Evolutionary conservation across 2,113 vertebrate genomes (phyloP).

Genomic region (Perca flavescens): DNA sequence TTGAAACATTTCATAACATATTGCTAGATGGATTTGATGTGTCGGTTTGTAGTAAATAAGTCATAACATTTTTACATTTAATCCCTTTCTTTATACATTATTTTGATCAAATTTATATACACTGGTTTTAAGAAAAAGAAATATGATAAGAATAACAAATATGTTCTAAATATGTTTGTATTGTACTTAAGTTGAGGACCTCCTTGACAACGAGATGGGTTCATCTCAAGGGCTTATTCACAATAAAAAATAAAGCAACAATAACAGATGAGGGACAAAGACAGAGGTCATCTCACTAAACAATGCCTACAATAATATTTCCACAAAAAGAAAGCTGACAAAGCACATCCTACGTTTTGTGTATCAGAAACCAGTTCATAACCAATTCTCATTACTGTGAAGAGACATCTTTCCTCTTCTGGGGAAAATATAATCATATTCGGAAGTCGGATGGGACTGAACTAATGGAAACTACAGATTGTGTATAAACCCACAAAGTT

Average conservation of each 20-base stretch:
- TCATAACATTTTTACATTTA: neutral
- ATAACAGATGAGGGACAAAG: neutral
- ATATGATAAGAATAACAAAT: no score
- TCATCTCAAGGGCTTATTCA: no score
- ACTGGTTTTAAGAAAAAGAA: no score
- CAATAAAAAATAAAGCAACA: no score
- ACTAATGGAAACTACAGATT: neutral
- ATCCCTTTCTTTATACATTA: neutral
- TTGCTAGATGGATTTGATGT: neutral
- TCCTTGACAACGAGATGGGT: no score
- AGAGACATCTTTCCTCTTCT: neutral
- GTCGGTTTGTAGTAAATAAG: neutral
- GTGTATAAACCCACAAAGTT: neutral
- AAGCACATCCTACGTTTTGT: neutral
- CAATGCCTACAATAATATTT: neutral
- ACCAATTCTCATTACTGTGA: neutral
- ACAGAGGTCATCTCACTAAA: neutral
- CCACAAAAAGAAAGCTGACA: neutral
- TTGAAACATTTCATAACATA: no score
- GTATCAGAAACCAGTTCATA: neutral
- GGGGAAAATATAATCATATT: neutral
- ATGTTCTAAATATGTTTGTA: no score
- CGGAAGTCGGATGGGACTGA: neutral
- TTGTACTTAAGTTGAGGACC: no score
- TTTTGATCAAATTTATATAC: neutral